Base-by-base conservation (phyloP, 2,113 vertebrate species). In the Oenanthe oenanthe region DNA sequence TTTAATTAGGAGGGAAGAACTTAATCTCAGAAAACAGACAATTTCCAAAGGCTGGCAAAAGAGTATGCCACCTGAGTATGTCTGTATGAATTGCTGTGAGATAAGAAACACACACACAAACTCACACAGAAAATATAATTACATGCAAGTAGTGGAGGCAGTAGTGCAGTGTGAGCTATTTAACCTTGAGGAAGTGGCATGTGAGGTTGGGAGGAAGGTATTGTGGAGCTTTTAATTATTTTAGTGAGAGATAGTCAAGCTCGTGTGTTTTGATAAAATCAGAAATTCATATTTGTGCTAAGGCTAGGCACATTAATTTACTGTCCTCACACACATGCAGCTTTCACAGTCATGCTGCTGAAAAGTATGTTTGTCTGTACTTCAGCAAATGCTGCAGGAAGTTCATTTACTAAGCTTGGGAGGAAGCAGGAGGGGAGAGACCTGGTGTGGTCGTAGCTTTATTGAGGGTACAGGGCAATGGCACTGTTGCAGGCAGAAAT, bases 21-120 rank as follows among this genome's bases (percentile, higher is more conserved):
- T 73, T 88, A 94, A 95, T 95, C 89, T 97, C 85, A 86, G 90
- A 97, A 96, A 92, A 94, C 85, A 93, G 93, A 94, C 47, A 73
- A 88, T 94, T 97, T 96, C 51, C 65, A 93, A 93, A 92, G 85
- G 74, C 94, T 95, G 47, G 75, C 38, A 74, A 43, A 36, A 36
- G 85, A 86, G 60, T 88, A 45, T 89, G 68, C 72, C 90, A 89
- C 88, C 42, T 71, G 95, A 89, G 88, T 83, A 70, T 40, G 85
- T 81, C 56, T 32, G 25, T 67, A 17, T 53, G 92, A 95, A 84
- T 56, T 84, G 57, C 76, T 88, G 63, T 53, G 63, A 80, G 63
- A 85, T 48, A 75, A 85, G 8, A 61, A 65, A 45, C 47, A 58
- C 26, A 71, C 40, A 45, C 24, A 10, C n/a, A 60, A 58, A 43